Evolutionary conservation across 2,113 vertebrate species (phyloP).

Genomic region (Emberiza fucata): DNA sequence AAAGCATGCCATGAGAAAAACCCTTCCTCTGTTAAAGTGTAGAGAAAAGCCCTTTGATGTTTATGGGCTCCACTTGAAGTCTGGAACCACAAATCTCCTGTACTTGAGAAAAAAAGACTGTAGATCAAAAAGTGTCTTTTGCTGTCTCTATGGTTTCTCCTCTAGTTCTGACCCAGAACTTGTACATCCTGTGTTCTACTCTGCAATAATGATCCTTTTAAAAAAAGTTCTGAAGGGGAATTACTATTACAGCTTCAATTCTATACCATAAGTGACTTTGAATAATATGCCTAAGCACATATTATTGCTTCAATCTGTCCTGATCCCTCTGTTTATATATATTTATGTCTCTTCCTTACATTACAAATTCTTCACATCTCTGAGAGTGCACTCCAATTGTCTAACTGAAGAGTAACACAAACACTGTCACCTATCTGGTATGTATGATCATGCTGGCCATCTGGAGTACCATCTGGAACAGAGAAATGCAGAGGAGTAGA

Average conservation of each 20-base stretch:
- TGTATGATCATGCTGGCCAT: background rate
- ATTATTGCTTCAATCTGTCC: background rate
- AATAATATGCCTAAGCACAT: background rate
- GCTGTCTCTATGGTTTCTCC: background rate
- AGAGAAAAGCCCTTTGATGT: constrained; percentile 14
- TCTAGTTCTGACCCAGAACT: background rate
- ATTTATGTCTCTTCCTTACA: background rate
- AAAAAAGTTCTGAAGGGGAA: background rate
- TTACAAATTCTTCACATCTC: background rate
- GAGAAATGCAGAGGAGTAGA: background rate
- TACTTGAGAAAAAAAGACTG: background rate
- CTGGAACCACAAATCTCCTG: background rate
- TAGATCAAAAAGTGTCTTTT: background rate
- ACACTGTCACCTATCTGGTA: background rate
- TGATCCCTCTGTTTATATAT: background rate
- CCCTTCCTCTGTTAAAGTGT: background rate
- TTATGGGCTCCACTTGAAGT: background rate
- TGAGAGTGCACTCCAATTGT: background rate
- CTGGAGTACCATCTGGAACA: background rate
- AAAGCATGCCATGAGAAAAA: background rate
- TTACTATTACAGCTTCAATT: background rate
- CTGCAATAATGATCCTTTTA: background rate
- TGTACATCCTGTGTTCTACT: background rate
- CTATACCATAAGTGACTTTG: background rate
- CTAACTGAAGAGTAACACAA: background rate